Evolutionary conservation across 2,797 vertebrate genomes (phyloP).

Genomic region (Chloroceryle inda): DNA sequence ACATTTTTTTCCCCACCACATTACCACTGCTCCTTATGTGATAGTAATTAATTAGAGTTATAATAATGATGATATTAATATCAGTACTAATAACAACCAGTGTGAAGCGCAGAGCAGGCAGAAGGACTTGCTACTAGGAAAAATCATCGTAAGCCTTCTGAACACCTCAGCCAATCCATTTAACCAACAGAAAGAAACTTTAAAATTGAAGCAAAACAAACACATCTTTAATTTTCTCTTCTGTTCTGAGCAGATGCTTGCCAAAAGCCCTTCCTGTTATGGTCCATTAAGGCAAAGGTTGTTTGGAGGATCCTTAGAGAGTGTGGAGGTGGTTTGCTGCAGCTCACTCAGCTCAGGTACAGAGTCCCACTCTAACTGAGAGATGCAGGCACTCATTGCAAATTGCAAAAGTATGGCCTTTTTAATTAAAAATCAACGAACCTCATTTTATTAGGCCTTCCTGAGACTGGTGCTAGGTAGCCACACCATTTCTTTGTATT

Average conservation of each 20-base stretch:
- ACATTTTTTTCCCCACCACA: background rate
- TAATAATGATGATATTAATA: background rate
- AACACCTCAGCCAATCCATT: background rate
- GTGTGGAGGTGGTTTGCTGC: background rate
- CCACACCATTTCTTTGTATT: background rate
- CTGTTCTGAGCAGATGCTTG: background rate
- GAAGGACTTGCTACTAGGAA: background rate
- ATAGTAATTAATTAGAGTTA: background rate
- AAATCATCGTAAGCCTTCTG: background rate
- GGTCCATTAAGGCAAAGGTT: background rate
- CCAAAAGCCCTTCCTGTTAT: background rate
- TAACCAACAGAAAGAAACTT: background rate
- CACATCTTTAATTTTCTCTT: background rate
- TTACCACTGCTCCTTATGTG: background rate
- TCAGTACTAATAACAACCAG: background rate
- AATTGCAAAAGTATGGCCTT: constrained; percentile 36
- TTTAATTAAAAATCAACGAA: constrained; percentile 53
- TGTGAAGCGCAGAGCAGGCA: background rate
- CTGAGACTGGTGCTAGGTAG: background rate
- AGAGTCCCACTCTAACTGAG: background rate
- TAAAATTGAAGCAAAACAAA: background rate
- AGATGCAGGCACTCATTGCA: background rate
- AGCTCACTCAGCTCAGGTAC: background rate
- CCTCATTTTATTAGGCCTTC: constrained; percentile 13
- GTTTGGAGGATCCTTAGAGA: background rate